phyloP scores from a whole-genome alignment of 2,888 invertebrate species.

The Ceramica pisi region DNA sequence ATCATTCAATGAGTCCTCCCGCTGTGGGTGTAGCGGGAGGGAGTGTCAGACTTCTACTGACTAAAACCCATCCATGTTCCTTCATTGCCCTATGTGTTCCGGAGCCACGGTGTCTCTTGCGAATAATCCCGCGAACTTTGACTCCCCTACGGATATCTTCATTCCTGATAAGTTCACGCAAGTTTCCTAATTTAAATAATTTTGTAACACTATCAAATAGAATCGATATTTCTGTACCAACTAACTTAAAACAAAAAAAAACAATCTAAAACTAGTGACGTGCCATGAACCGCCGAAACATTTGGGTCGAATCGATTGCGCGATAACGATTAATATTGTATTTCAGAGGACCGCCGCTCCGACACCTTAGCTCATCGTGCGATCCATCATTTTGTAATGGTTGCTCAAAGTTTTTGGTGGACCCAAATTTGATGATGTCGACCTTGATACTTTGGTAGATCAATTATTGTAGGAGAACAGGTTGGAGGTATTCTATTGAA shows the following conservation, averaged over 20 bases:
- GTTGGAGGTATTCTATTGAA: neutral
- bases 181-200: neutral
- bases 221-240: slow-evolving; percentile 10
- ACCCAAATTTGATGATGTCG: neutral
- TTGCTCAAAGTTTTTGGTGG: slow-evolving; percentile 77
- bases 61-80: no score
- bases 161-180: no score
- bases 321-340: slow-evolving; percentile 84
- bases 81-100: no score
- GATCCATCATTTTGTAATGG: slow-evolving; percentile 82
- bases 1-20: no score
- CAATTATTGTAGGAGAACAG: neutral
- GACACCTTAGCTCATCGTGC: slow-evolving; percentile 80
- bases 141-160: no score
- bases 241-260: slow-evolving; percentile 1
- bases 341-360: slow-evolving; percentile 78
- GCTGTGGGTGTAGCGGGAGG: no score
- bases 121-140: no score
- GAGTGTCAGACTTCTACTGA: no score
- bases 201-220: neutral
- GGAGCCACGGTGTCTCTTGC: no score
- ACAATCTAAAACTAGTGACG: slow-evolving; percentile 58
- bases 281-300: slow-evolving; percentile 75
- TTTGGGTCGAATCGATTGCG: slow-evolving; percentile 78
- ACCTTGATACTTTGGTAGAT: neutral